Conservation (phyloP, 1,140 invertebrate species). For the Coelopa frigida region DNA sequence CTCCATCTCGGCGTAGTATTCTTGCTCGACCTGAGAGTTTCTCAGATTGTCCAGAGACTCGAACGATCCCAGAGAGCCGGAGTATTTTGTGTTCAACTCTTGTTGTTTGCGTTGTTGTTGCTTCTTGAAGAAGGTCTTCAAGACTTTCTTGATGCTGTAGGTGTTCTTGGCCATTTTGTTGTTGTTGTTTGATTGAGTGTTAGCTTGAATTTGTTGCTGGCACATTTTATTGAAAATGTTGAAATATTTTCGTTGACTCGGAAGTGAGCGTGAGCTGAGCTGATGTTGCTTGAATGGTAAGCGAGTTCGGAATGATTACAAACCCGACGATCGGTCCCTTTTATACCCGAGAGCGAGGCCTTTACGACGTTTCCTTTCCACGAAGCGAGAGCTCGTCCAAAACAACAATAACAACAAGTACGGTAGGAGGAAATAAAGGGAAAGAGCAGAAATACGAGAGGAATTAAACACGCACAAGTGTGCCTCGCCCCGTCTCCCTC, state of each 20-base stretch:
- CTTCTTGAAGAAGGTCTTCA: slow-evolving; percentile 44
- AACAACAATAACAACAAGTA: background rate
- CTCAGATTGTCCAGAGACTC: slow-evolving; percentile 39
- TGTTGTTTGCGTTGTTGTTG: slow-evolving; percentile 29
- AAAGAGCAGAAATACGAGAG: slow-evolving; percentile 8
- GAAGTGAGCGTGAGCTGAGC: slow-evolving; percentile 7
- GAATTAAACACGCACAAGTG: slow-evolving; percentile 11
- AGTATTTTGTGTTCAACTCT: slow-evolving; percentile 15
- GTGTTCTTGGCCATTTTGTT: slow-evolving; percentile 39
- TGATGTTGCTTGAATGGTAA: slow-evolving; percentile 32
- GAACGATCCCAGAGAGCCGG: slow-evolving; percentile 31
- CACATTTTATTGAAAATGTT: slow-evolving; percentile 31
- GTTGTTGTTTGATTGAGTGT: slow-evolving; percentile 19
- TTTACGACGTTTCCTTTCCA: no score
- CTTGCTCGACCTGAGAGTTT: slow-evolving; percentile 37
- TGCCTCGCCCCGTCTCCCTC: slow-evolving; percentile 1
- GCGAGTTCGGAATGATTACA: slow-evolving; percentile 43
- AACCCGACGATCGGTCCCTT: slow-evolving; percentile 26
- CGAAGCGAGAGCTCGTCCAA: slow-evolving; percentile 14
- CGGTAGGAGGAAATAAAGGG: slow-evolving; percentile 8
- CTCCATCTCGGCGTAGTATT: slow-evolving; percentile 49
- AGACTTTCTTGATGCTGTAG: slow-evolving; percentile 52
- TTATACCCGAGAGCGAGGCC: no score
- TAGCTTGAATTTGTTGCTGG: slow-evolving; percentile 19
- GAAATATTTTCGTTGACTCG: slow-evolving; percentile 11